A percentile compares a stretch with the other conserved stretches of the same genome.
Conservation (phyloP, 2,113 vertebrate species). For the Tragelaphus buxtoni region DNA sequence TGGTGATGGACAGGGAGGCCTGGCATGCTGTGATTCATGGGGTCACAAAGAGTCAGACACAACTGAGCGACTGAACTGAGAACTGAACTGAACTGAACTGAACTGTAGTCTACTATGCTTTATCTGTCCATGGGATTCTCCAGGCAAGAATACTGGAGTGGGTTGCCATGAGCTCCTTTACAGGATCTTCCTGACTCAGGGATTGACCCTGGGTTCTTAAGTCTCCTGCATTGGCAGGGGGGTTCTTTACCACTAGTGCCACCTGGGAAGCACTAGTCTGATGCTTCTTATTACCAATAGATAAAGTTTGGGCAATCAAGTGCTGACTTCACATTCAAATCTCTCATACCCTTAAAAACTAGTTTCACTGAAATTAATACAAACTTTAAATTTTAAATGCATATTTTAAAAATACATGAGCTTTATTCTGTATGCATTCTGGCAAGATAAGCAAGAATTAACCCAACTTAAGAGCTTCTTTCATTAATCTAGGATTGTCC, state of each 20-base stretch:
- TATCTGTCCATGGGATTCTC: neutral
- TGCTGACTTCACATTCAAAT: neutral
- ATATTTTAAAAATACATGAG: neutral
- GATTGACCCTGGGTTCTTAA: neutral
- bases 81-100: neutral
- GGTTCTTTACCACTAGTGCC: neutral
- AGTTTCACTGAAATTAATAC: neutral
- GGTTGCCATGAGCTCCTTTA: neutral
- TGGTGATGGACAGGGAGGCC: no score
- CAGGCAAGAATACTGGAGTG: neutral
- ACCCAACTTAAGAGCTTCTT: neutral
- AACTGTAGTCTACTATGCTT: neutral
- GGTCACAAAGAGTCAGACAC: no score
- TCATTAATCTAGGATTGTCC: neutral
- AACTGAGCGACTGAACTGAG: no score
- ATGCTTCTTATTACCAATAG: neutral
- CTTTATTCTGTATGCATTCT: neutral
- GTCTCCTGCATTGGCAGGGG: neutral
- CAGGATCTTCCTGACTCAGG: neutral
- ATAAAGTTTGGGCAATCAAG: neutral
- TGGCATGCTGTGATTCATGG: no score
- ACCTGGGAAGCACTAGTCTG: neutral
- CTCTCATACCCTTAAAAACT: neutral
- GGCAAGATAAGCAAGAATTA: neutral
- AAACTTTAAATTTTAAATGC: neutral